These are phyloP conservation scores for Knipowitschia caucasica DNA, from an alignment of 2,797 vertebrate species.

Conservation along the genomic window DNA sequence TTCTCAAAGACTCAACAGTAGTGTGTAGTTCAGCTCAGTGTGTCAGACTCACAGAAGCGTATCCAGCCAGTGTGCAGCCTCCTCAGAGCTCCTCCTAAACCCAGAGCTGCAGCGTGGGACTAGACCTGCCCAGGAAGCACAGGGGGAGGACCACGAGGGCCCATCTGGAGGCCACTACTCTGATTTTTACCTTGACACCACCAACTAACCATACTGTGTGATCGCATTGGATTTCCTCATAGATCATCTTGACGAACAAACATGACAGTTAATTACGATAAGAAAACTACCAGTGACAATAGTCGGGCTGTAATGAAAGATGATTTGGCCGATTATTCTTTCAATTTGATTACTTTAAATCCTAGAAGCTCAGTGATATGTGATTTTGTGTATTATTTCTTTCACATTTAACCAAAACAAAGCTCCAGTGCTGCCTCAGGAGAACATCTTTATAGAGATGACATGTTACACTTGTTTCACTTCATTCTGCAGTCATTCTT, in stretches of 20 bases:
- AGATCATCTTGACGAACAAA: neutral
- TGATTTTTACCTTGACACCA: neutral
- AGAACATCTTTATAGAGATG: too few species aligned
- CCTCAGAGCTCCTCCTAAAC: conserved; percentile 53
- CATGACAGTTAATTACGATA: neutral
- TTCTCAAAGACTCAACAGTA: conserved; percentile 25
- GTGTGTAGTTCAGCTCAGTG: conserved; percentile 39
- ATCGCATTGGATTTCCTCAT: neutral
- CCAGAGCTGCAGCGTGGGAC: conserved; percentile 65
- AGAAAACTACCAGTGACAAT: too few species aligned
- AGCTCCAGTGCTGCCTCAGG: too few species aligned
- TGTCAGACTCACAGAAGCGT: conserved; percentile 23
- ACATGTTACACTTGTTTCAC: too few species aligned
- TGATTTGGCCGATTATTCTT: too few species aligned
- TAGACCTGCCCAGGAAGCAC: conserved; percentile 47
- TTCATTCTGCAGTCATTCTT: too few species aligned
- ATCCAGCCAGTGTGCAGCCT: conserved; percentile 21
- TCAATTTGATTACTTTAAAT: too few species aligned
- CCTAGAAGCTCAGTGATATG: too few species aligned
- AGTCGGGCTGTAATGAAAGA: too few species aligned
- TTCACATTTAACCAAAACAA: too few species aligned
- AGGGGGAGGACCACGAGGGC: conserved; percentile 27
- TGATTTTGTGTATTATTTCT: too few species aligned
- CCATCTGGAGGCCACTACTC: neutral
- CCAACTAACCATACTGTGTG: neutral